Base-by-base conservation (phyloP, 2,113 vertebrate genomes). In the Suncus etruscus region DNA sequence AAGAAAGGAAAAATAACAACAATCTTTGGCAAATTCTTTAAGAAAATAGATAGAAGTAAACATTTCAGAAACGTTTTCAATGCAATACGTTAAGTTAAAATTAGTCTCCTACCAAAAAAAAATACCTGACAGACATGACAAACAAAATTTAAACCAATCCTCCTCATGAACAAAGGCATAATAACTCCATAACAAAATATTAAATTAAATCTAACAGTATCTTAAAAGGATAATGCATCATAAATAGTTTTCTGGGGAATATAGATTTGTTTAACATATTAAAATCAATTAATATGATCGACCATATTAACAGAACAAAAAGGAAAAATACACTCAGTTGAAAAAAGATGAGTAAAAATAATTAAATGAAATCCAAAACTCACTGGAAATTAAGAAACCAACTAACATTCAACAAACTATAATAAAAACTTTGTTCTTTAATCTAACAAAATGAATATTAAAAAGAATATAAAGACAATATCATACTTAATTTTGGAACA, bases 331-430 rank as follows among this genome's bases (percentile, higher is more conserved):
- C 1, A 54, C 8, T 65, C 2, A 72, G 72, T 83, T 47, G 29
- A 66, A 74, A 11, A 39, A 88, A 14, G 58, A 63, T 45, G 8
- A 86, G 27, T 66, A 51, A 91, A 84, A 91, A 39, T 29, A 88
- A 69, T 91, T 47, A 27, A 20, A 15, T 31, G 75, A 61, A 63
- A 39, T 39, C 58, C 58, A 70, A 31, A 16, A 88, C 25, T 78
- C 20, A 45, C 14, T 72, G 15, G 11, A 39, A 11, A 25, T 47
- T 61, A 61, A 61, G 58, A 61, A 69, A 58, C 47, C 29, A 84
- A 47, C 25, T 25, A 77, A 14, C 9, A 39, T 7, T 65, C 3
- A 50, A 74, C 22, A 79, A 78, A 66, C 4, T 72, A 69, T 61
- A 20, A 63, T 48, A 83, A 15, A 32, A 12, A n/a, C 50, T 16